Conservation (phyloP, 1,140 invertebrate species). For the Drosophila triauraria region DNA sequence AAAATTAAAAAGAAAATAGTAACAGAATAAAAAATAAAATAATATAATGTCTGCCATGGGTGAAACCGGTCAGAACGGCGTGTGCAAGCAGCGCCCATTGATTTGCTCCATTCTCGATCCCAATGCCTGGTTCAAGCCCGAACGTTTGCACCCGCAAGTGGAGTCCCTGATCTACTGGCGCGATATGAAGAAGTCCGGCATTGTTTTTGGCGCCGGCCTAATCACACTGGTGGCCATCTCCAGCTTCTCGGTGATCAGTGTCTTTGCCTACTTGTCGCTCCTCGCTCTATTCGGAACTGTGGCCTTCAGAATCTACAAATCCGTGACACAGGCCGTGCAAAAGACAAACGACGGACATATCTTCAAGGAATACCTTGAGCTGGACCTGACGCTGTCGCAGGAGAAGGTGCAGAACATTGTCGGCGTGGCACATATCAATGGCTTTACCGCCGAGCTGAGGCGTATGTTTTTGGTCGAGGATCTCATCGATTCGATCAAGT, state of each 20-base stretch:
- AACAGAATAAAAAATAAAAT: constrained; percentile 15
- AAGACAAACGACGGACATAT: constrained; percentile 98
- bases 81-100: constrained; percentile 78
- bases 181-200: constrained; percentile 96
- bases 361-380: constrained; percentile 96
- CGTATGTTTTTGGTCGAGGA: constrained; percentile 98
- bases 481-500: constrained; percentile 97
- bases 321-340: constrained; percentile 89
- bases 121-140: constrained; percentile 3
- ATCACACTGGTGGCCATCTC: no score
- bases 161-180: constrained; percentile 98
- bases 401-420: constrained; percentile 95
- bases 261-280: no score
- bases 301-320: no score
- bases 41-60: constrained; percentile 67
- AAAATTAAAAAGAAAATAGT: constrained; percentile 1
- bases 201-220: constrained; percentile 86
- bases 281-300: no score
- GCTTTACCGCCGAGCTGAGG: constrained; percentile 91
- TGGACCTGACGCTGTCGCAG: constrained; percentile 93
- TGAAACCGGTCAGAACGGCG: constrained; percentile 77
- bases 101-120: constrained; percentile 84
- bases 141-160: constrained; percentile 87
- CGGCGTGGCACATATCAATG: constrained; percentile 94
- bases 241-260: no score